Evolutionary conservation across 2,888 invertebrate species (phyloP).

Genomic region (Heliothis peltigera): DNA sequence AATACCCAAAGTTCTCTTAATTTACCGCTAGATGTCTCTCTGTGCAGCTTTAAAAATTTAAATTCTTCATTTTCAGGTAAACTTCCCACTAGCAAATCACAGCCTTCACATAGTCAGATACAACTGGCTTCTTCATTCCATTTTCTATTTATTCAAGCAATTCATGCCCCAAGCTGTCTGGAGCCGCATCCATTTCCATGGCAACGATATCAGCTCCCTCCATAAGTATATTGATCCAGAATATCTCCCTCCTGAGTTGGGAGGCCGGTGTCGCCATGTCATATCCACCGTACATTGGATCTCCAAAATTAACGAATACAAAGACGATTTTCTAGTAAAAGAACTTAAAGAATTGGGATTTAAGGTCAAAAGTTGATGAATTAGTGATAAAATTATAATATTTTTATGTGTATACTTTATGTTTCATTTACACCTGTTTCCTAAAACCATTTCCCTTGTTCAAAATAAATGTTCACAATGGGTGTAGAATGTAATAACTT

Average conservation of each 20-base stretch:
- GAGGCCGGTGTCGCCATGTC: conserved; percentile 87
- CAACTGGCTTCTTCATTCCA: conserved; percentile 94
- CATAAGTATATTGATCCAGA: conserved; percentile 79
- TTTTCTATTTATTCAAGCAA: conserved; percentile 94
- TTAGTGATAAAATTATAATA: conserved; percentile 10
- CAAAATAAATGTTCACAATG: too few relatives aligned
- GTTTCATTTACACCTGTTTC: conserved; percentile 7
- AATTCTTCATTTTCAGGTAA: conserved; percentile 85
- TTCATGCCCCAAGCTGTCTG: conserved; percentile 92
- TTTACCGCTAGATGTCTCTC: conserved; percentile 30
- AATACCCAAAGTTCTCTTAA: background rate
- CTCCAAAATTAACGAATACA: conserved; percentile 87
- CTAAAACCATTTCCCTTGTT: background rate
- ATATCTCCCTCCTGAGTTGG: conserved; percentile 81
- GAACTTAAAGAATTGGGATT: conserved; percentile 91
- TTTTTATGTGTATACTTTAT: background rate
- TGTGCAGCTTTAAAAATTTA: background rate
- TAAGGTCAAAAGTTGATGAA: conserved; percentile 66
- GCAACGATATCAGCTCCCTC: conserved; percentile 79
- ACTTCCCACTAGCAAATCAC: conserved; percentile 93
- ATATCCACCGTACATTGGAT: conserved; percentile 91
- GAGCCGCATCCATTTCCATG: conserved; percentile 85
- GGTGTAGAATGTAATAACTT: too few relatives aligned
- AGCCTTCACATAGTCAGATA: conserved; percentile 94
- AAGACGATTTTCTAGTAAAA: conserved; percentile 88